Base-by-base conservation (phyloP, 2,113 vertebrate genomes). In the Phalacrocorax brasilianus region DNA sequence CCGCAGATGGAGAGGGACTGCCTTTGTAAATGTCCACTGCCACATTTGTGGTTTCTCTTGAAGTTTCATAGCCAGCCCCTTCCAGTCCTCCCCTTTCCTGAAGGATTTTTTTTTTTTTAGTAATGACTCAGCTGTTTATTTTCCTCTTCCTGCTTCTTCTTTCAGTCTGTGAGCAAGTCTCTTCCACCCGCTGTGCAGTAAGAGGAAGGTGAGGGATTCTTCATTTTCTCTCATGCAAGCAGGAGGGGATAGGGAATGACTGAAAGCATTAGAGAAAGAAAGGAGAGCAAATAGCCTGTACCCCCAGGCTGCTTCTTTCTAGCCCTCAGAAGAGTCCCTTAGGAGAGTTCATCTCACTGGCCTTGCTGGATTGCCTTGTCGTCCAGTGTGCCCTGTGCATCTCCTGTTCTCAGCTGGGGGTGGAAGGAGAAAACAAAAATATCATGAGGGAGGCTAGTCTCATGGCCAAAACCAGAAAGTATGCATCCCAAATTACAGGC, bases 111-210 rank as follows among this genome's bases (percentile, higher is more conserved):
- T 4, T 50, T 45, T 71, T 76, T 91, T 73, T 63, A 73, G 35
- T 28, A 74, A 72, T 93, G 75, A 88, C 53, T 95, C 85, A 88
- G 78, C 63, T 94, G 38, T 61, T 95, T 78, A 75, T 89, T 90
- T 91, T 90, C 67, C 53, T 85, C 81, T 93, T 96, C 73, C 92
- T 89, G 32, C 32, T 63, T 15, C 86, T 91, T 74, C 58, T 76
- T 74, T 70, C 44, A 38, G 42, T 87, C 66, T 79, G 40, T 35
- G 44, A 81, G 24, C 0, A 9, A 90, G 44, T 10, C 38, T 65
- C 49, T 91, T 74, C 80, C 32, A 62, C 58, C 33, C 1, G 0
- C 77, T 87, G 58, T 35, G 49, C 53, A 53, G 12, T 38, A 65
- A 53, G n/a, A 78, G 47, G 55, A 91, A 86, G 52, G 33, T 27